Evolutionary conservation across 2,113 vertebrate species (phyloP).

Genomic region (Pygoscelis antarcticus): DNA sequence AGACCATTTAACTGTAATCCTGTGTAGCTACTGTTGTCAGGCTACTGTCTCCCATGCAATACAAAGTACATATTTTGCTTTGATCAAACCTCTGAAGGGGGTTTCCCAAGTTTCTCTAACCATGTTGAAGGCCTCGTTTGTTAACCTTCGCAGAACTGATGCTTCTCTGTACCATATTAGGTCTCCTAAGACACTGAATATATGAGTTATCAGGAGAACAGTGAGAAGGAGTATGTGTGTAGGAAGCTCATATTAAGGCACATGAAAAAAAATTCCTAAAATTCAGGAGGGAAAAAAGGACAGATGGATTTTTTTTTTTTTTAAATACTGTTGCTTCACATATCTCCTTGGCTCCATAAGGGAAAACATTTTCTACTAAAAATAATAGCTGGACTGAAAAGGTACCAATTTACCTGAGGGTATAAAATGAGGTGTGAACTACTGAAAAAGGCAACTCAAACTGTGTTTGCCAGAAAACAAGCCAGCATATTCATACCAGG

Average conservation of each 20-base stretch:
- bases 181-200: conserved; percentile 17
- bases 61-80: neutral
- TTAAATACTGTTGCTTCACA: conserved; percentile 67
- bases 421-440: conserved; percentile 69
- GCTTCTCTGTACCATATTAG: conserved; percentile 10
- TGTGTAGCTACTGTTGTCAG: neutral
- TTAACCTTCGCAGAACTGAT: neutral
- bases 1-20: neutral
- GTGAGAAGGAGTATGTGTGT: neutral
- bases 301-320: conserved; percentile 66
- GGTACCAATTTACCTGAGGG: conserved; percentile 67
- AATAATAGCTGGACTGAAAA: conserved; percentile 59
- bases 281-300: conserved; percentile 68
- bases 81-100: neutral
- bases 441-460: conserved; percentile 63
- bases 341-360: conserved; percentile 69
- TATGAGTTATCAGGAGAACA: conserved; percentile 21
- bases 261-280: conserved; percentile 61
- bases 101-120: conserved; percentile 9
- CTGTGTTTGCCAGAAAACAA: conserved; percentile 56
- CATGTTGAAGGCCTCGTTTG: neutral
- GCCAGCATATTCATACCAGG: neutral
- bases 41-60: neutral
- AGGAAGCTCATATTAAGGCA: conserved; percentile 54
- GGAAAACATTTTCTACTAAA: conserved; percentile 68